Base-by-base conservation (phyloP, 2,113 vertebrate genomes). In the Stigmatopora argus region DNA sequence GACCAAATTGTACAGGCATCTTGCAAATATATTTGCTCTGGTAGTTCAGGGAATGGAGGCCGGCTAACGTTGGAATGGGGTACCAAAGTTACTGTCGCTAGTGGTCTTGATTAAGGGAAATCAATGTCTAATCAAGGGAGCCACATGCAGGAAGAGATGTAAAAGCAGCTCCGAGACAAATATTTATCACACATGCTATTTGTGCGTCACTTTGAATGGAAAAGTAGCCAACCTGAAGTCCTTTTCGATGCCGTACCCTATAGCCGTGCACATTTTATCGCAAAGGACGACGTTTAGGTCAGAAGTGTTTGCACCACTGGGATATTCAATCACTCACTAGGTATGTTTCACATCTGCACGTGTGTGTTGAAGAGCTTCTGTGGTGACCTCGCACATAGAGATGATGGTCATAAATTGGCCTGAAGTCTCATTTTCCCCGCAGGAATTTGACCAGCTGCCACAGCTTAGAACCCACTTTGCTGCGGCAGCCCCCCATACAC, bases 371-470 rank as follows among this genome's bases (percentile, higher is more conserved):
- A 60, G 72, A 74, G 74, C 52, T 76, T 69, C 74, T 0, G 55
- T 61, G 79, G 79, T 83, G 79, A 88, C 85, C 87, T 83, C 73
- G 82, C 73, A 78, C 73, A 73, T 78, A 60, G 68, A 81, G 77
- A 83, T 83, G 81, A 83, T 84, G 73, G 79, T 66, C 77, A 79
- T 85, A 87, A 87, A 87, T 86, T 86, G 84, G 75, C 69, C 77
- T 77, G 70, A 81, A 82, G 81, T 78, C 75, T 83, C 77, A 83
- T 80, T 74, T 83, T 73, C 79, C 78, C 77, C 17, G 35, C 72
- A 77, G 79, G 81, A 79, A 78, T 78, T 78, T 68, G 78, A 79
- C 69, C 87, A 86, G 81, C 85, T 86, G 87, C 78, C 73, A 72
- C 74, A 79, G 75, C 78, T 81, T 83, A 62, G 61, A 68, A 80